Base-by-base conservation (phyloP, 2,888 invertebrate species). In the Synergus itoensis region DNA sequence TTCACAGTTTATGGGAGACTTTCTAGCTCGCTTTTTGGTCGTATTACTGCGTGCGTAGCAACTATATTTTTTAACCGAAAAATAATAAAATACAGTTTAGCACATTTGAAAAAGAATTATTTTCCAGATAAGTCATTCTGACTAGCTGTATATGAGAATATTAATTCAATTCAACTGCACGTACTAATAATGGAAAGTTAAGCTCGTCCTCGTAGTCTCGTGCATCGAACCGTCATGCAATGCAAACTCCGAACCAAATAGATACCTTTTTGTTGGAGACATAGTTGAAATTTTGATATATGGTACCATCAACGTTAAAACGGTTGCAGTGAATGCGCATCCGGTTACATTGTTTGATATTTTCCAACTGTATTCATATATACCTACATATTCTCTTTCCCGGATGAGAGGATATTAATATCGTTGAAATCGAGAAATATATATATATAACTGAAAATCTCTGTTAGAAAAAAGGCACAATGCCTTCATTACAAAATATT, bases 361-460 rank as follows among this genome's bases (percentile, higher is more conserved):
- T 41, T 65, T 41, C 18, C 65, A 41, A 65, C 41, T 65, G n/a
- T 65, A 41, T 41, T 18, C 8, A 41, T 8, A 41, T 65, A 41
- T 3, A 18, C 7, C 65, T 41, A 8, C 65, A 43, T 65, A 65
- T 65, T 65, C 65, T n/a, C 41, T 65, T 65, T 43, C 18, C 41
- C 7, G 5, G 21, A 65, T 41, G 18, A 65, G 12, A 65, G 65
- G 43, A 65, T 43, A 65, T 65, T 65, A 65, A 65, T 65, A 65
- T 65, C 5, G 65, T 1, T 65, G 40, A 43, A 65, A 41, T 65
- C 65, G 65, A 43, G 12, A 65, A n/a, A n/a, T n/a, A n/a, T n/a
- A n/a, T n/a, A n/a, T 28, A 28, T 65, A 65, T 18, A 43, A 65
- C 41, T 65, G 12, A 11, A 18, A 43, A 18, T 11, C 18, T 18